Evolutionary conservation across 1,140 invertebrate species (phyloP).

Genomic region (Drosophila bifasciata): DNA sequence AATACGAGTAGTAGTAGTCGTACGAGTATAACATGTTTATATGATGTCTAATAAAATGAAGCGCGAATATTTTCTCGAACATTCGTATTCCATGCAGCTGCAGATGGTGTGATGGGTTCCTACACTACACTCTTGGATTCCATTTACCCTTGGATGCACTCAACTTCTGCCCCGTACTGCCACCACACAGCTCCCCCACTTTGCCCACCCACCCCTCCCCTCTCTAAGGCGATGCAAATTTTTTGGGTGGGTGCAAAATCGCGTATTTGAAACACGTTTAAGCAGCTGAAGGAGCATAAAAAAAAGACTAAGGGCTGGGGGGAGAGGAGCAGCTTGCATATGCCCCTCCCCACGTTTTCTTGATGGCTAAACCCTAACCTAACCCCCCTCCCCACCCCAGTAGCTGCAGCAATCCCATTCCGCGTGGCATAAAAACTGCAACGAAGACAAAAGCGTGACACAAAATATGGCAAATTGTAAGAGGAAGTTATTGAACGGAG

Average conservation of each 20-base stretch:
- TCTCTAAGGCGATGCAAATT: conserved; percentile 21
- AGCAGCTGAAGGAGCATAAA: conserved; percentile 73
- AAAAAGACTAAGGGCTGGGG: conserved; percentile 27
- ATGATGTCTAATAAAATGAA: conserved; percentile 73
- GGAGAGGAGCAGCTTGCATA: conserved; percentile 31
- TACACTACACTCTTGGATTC: not conserved
- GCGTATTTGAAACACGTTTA: conserved; percentile 80
- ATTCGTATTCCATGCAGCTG: conserved; percentile 62
- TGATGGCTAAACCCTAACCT: too few relatives aligned
- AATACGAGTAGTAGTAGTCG: too few relatives aligned
- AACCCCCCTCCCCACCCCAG: too few relatives aligned
- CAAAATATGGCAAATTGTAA: conserved; percentile 56
- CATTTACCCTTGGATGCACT: not conserved
- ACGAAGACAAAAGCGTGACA: conserved; percentile 59
- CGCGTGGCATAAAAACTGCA: conserved; percentile 44
- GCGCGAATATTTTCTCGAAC: conserved; percentile 55
- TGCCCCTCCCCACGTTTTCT: conserved; percentile 13
- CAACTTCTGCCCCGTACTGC: not conserved
- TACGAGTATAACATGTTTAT: conserved; percentile 54
- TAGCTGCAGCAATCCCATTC: conserved; percentile 1
- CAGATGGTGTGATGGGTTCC: too few relatives aligned
- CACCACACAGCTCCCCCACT: too few relatives aligned
- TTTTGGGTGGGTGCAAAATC: conserved; percentile 53
- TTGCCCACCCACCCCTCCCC: too few relatives aligned
- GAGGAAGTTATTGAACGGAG: conserved; percentile 36